Evolutionary conservation across 2,888 invertebrate genomes (phyloP).

Genomic region (Teleiodes luculella): DNA sequence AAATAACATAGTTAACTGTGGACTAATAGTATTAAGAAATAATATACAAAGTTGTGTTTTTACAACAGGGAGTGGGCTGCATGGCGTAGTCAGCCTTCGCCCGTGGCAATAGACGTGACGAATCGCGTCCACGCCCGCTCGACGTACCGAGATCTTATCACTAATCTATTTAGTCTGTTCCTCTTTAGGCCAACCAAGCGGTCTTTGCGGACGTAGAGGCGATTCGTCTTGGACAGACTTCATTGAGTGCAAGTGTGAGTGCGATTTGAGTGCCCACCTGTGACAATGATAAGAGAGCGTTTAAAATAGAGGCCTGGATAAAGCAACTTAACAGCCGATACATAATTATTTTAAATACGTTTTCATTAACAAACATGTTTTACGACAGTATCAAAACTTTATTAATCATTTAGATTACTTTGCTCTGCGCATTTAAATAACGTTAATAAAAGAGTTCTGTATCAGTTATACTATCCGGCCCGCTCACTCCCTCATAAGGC

Average conservation of each 20-base stretch:
- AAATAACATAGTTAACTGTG: slow-evolving; percentile 59
- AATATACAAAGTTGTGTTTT: slow-evolving; percentile 65
- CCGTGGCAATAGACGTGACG: slow-evolving; percentile 47
- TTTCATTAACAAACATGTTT: too few relatives aligned
- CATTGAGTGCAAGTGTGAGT: slow-evolving; percentile 20
- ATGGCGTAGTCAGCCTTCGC: slow-evolving; percentile 58
- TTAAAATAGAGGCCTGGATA: too few relatives aligned
- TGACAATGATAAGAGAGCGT: background rate
- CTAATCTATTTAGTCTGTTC: background rate
- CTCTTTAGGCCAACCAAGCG: background rate
- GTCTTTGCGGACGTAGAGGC: background rate
- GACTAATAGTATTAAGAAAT: slow-evolving; percentile 57
- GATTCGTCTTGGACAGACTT: background rate
- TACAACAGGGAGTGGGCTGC: slow-evolving; percentile 69
- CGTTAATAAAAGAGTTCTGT: too few relatives aligned
- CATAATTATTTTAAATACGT: too few relatives aligned
- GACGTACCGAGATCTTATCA: background rate
- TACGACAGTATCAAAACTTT: too few relatives aligned
- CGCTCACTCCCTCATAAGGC: background rate
- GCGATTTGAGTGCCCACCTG: background rate
- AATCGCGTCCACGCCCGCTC: background rate
- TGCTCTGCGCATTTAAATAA: too few relatives aligned
- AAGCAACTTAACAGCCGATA: too few relatives aligned
- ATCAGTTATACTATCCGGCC: too few relatives aligned
- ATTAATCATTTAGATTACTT: too few relatives aligned